Evolutionary conservation across 2,888 invertebrate species (phyloP), one percentile per base, ranked within the genome.

Genomic region (Acrocyrtus sp.): DNA sequence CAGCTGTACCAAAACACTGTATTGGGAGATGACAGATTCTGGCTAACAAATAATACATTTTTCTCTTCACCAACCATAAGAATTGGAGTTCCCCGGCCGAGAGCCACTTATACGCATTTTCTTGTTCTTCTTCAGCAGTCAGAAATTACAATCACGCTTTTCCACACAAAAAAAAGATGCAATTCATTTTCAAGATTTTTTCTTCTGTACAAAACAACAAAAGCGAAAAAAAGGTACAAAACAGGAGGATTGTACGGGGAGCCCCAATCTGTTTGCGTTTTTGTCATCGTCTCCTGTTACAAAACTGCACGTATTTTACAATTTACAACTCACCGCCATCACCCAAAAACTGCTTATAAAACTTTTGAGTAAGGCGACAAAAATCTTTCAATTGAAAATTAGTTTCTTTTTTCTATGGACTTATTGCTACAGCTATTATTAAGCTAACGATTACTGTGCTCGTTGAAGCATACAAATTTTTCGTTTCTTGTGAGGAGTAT

Each of bases 381-480:
- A 19, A 56, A 4, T 10, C 56, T 41, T n/a, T 22, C 39, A 57
- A 45, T 57, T 43, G 15, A 26, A 57, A 45, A 43, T 57, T 43
- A 34, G 34, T 34, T 34, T n/a, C n/a, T n/a, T n/a, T n/a, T 34
- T 34, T 34, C 34, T 34, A 34, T 34, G 34, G 34, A 34, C 34
- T 34, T n/a, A n/a, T n/a, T n/a, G 34, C 6, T 34, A 34, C n/a
- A 34, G 34, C 34, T 34, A 57, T 57, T 57, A 57, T 57, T 57
- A 57, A 43, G 39, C 22, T 43, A 43, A 57, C 57, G 57, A 57
- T 57, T 57, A 57, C 57, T n/a, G n/a, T 57, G 45, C 43, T 43
- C 57, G 41, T 45, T 57, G 26, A 57, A 43, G 57, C 57, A 57
- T 43, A 43, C 43, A 3, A 57, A 22, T 57, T 57, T 57, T n/a